Base-by-base conservation (phyloP, 2,113 vertebrate genomes). In the Paramormyrops kingsleyae region DNA sequence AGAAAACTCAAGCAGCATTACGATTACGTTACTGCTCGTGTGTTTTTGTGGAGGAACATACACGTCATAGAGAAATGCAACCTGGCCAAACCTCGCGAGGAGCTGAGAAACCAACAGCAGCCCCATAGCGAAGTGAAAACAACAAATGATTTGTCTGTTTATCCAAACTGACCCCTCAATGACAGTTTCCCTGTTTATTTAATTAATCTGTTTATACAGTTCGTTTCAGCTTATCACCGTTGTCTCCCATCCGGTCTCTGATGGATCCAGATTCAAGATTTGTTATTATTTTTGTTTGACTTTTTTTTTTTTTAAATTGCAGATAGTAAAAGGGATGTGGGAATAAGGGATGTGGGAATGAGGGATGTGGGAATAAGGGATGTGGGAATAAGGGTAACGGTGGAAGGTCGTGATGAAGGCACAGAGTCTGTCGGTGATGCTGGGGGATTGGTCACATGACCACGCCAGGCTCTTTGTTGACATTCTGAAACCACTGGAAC, bases 401-500 rank as follows among this genome's bases (percentile, higher is more conserved):
- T 35, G 4, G 1, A 12, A 44, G 31, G 5, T 44, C 39, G 5
- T 31, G 49, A 39, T 21, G 35, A 77, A 19, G 70, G 49, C 50
- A 19, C 19, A 9, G 77, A 15, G n/a, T 7, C 50, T 39, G 74
- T 19, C 12, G 21, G 88, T 59, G 77, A 27, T 59, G 21, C 88
- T 31, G 17, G 47, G 46, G 47, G 46, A 5, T 39, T 21, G 46
- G 59, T 88, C 87, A 88, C 17, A 35, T 52, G 46, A 21, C 27
- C 46, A 50, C 24, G 5, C 9, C 27, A 12, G 21, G 31, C 59
- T 31, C 49, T 56, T 56, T 62, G 77, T 84, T 83, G 88, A 84
- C 77, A 31, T 84, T 89, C 50, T 84, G 74, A n/a, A 89, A 49
- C 19, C 21, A 74, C 8, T 42, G 88, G 49, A 56, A 84, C 88